Conservation (phyloP, 2,797 vertebrate species). For the Gambelia wislizenii region DNA sequence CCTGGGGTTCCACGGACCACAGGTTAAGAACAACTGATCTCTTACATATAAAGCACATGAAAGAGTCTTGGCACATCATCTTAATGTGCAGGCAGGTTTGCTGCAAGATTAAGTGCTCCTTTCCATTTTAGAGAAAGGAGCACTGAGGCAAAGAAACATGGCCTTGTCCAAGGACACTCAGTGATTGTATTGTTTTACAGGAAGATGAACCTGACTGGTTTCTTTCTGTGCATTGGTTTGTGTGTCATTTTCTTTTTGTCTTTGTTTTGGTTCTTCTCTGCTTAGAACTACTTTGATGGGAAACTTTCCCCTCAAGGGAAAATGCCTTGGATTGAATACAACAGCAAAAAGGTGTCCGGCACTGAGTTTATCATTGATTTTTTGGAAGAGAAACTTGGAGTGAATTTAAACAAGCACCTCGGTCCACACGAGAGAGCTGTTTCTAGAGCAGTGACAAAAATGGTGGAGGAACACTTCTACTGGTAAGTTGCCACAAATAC, state of each 20-base stretch:
- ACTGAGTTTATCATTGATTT: conserved; percentile 98
- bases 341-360: conserved; percentile 92
- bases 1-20: no score
- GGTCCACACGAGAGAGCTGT: conserved; percentile 91
- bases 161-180: neutral
- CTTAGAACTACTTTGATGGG: conserved; percentile 97
- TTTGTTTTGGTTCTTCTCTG: conserved; percentile 47
- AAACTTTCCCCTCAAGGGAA: conserved; percentile 98
- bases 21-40: no score
- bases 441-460: conserved; percentile 93
- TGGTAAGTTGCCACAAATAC: conserved; percentile 85
- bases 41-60: neutral
- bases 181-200: neutral
- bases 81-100: neutral
- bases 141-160: neutral
- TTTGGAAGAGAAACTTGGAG: conserved; percentile 94
- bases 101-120: neutral
- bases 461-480: conserved; percentile 99
- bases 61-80: neutral
- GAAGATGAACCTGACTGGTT: neutral
- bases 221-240: conserved; percentile 14
- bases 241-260: neutral
- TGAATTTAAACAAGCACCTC: conserved; percentile 92
- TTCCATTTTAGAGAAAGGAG: neutral
- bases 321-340: conserved; percentile 99